Percentiles rank a stretch among this genome's conserved stretches.
Conservation (phyloP, 2,113 vertebrate species). For the Passer montanus region DNA sequence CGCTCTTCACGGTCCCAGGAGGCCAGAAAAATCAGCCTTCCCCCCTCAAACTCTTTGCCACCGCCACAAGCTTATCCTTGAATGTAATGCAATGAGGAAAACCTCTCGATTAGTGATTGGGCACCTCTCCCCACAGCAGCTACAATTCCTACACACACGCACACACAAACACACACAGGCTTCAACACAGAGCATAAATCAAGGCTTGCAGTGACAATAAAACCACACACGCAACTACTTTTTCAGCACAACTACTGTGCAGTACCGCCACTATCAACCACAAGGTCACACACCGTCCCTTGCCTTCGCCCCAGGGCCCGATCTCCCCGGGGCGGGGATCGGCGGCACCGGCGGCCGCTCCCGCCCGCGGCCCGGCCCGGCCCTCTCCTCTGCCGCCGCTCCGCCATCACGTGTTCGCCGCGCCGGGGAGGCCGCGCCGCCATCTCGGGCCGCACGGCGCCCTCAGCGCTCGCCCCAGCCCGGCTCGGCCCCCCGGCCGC, state of each 20-base stretch:
- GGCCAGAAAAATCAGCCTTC: not conserved
- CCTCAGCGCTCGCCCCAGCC: not conserved
- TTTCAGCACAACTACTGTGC: not conserved
- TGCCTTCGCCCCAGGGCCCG: fast-evolving
- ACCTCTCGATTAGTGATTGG: fast-evolving
- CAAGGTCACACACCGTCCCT: fast-evolving
- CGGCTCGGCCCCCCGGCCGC: too few species aligned
- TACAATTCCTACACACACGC: not conserved
- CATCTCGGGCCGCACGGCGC: not conserved
- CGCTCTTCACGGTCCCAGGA: too few species aligned
- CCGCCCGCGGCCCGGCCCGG: not conserved
- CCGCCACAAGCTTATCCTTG: not conserved
- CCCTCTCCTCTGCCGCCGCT: too few species aligned
- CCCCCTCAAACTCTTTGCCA: not conserved
- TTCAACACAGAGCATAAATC: too few species aligned
- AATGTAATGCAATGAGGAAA: fast-evolving
- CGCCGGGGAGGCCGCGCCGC: not conserved
- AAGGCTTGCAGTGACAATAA: fast-evolving
- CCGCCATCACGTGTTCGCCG: not conserved
- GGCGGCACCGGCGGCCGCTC: not conserved
- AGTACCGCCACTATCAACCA: fast-evolving
- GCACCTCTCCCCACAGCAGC: not conserved
- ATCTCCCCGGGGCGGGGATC: fast-evolving
- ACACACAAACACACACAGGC: not conserved
- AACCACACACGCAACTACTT: not conserved